Percentiles rank a stretch among this genome's conserved stretches.
phyloP scores from a whole-genome alignment of 2,797 vertebrate species.

The Lacerta agilis region DNA sequence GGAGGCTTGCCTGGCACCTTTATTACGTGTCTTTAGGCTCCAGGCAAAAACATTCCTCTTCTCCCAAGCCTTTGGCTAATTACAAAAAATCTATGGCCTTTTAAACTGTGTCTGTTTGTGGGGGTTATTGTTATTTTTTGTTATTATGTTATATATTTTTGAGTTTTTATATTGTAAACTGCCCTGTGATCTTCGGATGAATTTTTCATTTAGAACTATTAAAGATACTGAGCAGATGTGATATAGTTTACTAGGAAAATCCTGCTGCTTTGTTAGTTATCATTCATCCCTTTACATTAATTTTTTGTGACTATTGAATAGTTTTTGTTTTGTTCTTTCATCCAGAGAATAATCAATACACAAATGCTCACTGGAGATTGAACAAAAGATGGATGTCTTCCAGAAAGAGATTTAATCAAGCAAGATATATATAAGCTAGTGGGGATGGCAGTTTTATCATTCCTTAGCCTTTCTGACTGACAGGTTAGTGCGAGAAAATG shows the following conservation, averaged over 20 bases:
- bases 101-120: too few relatives aligned
- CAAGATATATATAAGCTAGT: not conserved
- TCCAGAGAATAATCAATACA: constrained; percentile 44
- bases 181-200: too few relatives aligned
- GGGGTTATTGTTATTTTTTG: too few relatives aligned
- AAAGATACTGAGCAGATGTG: not conserved
- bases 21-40: too few relatives aligned
- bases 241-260: not conserved
- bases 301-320: constrained; percentile 17
- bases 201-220: not conserved
- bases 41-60: too few relatives aligned
- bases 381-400: constrained; percentile 46
- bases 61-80: too few relatives aligned
- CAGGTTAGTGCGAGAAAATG: constrained; percentile 45
- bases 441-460: constrained; percentile 39
- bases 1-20: too few relatives aligned
- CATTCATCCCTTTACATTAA: constrained; percentile 22
- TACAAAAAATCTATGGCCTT: too few relatives aligned
- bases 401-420: constrained; percentile 49
- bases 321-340: constrained; percentile 46
- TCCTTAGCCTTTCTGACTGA: constrained; percentile 36
- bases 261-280: constrained; percentile 16
- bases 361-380: constrained; percentile 36
- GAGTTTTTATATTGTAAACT: too few relatives aligned
- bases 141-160: too few relatives aligned